These are phyloP conservation scores for Saturnia japonica DNA, from an alignment of 2,888 invertebrate species.

Conservation along the genomic window DNA sequence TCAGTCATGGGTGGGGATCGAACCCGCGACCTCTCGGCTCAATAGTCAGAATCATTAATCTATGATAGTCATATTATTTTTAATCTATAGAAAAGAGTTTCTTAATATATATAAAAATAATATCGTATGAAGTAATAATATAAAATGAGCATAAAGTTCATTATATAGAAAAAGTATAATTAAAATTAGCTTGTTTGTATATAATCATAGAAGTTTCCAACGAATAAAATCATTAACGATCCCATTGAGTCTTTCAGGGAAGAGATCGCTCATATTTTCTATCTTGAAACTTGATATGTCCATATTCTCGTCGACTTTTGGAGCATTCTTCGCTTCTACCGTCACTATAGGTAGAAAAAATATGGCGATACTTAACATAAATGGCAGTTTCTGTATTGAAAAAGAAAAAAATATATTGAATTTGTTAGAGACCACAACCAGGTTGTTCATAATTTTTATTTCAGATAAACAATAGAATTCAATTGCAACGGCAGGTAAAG, in stretches of 20 bases:
- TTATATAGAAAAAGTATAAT: background rate
- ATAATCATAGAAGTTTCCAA: conserved; percentile 32
- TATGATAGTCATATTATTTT: too few relatives aligned
- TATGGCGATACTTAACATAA: conserved; percentile 22
- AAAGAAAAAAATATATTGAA: background rate
- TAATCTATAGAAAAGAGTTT: too few relatives aligned
- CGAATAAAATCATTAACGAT: conserved; percentile 41
- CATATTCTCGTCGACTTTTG: conserved; percentile 18
- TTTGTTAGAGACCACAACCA: background rate
- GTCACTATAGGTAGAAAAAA: conserved; percentile 25
- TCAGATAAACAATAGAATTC: background rate
- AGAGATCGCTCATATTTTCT: conserved; percentile 1
- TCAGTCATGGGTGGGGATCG: too few relatives aligned
- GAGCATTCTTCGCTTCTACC: conserved; percentile 22
- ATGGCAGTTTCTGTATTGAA: conserved; percentile 26
- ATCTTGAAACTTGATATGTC: conserved; percentile 16
- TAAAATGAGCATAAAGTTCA: background rate
- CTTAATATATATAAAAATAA: too few relatives aligned
- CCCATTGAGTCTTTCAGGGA: conserved; percentile 21
- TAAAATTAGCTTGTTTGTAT: background rate
- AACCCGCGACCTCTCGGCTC: too few relatives aligned
- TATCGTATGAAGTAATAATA: too few relatives aligned
- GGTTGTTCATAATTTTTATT: background rate
- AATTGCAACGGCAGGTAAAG: background rate
- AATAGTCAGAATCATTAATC: too few relatives aligned